Conservation (phyloP, 2,888 invertebrate species). For the Drosophila affinis region DNA sequence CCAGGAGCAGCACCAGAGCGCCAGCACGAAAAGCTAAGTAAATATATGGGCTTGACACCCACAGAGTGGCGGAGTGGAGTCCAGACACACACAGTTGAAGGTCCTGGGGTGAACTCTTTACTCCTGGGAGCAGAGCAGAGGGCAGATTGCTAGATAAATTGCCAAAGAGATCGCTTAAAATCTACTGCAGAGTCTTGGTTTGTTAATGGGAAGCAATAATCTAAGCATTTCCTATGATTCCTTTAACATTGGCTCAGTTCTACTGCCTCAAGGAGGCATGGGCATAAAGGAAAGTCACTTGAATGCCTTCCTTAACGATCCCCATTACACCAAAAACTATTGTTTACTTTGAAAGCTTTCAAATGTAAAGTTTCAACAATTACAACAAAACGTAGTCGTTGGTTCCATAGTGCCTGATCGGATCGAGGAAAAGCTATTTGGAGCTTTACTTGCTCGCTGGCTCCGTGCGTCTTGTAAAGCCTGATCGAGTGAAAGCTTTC, state of each 20-base stretch:
- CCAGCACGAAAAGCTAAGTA: slow-evolving; percentile 56
- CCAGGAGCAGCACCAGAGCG: not conserved
- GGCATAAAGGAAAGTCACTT: too few relatives aligned
- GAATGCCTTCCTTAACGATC: too few relatives aligned
- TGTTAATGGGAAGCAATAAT: not conserved
- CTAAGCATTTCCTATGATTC: too few relatives aligned
- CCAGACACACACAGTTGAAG: not conserved
- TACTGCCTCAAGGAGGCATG: too few relatives aligned
- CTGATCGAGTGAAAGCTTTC: slow-evolving; percentile 4
- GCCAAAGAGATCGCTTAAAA: not conserved
- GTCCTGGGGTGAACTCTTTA: not conserved
- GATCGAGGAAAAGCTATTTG: slow-evolving; percentile 7
- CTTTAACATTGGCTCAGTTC: not conserved
- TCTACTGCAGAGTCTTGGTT: not conserved
- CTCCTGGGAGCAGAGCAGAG: not conserved
- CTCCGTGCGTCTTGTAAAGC: not conserved
- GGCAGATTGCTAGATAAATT: not conserved
- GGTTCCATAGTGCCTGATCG: not conserved
- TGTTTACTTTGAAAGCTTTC: too few relatives aligned
- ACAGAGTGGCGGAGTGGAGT: slow-evolving; percentile 19
- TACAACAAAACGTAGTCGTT: too few relatives aligned
- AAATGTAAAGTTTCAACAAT: too few relatives aligned
- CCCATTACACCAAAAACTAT: too few relatives aligned
- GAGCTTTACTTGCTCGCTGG: slow-evolving; percentile 1
- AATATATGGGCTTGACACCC: slow-evolving; percentile 72